A percentile compares a stretch with the other conserved stretches of the same genome.
These are phyloP conservation scores for Agonopterix subpropinquella DNA, from an alignment of 2,888 invertebrate species.

Conservation along the genomic window DNA sequence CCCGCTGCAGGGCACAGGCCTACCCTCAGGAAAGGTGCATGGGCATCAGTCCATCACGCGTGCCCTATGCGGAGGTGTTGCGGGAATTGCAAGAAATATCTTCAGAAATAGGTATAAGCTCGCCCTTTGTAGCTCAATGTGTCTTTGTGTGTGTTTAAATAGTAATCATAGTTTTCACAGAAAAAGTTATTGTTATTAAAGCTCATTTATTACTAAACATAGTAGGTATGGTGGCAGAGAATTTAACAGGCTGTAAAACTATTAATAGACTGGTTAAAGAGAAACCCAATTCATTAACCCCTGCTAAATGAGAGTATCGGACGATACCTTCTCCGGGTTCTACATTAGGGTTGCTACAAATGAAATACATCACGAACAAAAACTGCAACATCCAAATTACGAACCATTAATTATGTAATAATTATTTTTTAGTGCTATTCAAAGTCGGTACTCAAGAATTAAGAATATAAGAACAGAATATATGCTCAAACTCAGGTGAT, in stretches of 20 bases:
- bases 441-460: too few species aligned
- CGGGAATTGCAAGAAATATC: not conserved
- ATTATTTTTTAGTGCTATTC: too few species aligned
- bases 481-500: too few species aligned
- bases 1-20: too few species aligned
- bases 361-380: too few species aligned
- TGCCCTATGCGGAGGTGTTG: too few species aligned
- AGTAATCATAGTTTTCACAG: not conserved
- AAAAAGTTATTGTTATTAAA: not conserved
- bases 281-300: constrained; percentile 7
- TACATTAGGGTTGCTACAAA: not conserved
- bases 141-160: not conserved
- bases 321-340: not conserved
- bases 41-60: too few species aligned
- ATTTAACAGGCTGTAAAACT: constrained; percentile 4
- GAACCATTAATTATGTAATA: too few species aligned
- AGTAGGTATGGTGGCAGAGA: not conserved
- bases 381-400: too few species aligned
- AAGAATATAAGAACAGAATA: too few species aligned
- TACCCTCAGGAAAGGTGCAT: too few species aligned
- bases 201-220: not conserved
- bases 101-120: not conserved
- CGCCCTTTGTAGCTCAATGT: not conserved
- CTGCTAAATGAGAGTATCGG: not conserved
- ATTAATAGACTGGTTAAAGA: constrained; percentile 6